These are phyloP conservation scores for Pristionchus arcanus DNA, from an alignment of 2,888 invertebrate species.

Conservation along the genomic window DNA sequence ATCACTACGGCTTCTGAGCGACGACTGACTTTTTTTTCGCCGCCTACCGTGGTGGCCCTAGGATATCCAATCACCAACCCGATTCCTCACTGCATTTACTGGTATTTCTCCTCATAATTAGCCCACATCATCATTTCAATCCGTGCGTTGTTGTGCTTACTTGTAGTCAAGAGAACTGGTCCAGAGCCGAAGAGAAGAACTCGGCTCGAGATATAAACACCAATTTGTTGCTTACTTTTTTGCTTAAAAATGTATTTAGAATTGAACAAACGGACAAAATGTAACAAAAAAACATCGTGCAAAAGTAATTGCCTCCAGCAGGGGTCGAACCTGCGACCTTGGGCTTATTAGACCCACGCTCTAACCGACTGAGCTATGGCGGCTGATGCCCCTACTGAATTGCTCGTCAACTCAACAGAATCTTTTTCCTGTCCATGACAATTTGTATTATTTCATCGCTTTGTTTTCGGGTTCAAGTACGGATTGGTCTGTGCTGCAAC, in stretches of 20 bases:
- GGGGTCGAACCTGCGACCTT: constrained; percentile 64
- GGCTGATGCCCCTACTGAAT: neutral
- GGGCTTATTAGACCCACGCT: constrained; percentile 64
- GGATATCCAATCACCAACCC: constrained; percentile 45
- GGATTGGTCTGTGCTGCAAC: neutral
- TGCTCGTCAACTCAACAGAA: neutral
- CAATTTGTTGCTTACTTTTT: neutral
- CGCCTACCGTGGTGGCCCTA: neutral
- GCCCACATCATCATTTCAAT: neutral
- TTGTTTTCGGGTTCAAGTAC: neutral
- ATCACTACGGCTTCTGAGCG: constrained; percentile 44
- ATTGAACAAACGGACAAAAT: neutral
- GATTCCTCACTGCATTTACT: constrained; percentile 23
- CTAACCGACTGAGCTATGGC: constrained; percentile 63
- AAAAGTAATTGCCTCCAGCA: constrained; percentile 56
- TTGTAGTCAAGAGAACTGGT: constrained; percentile 49
- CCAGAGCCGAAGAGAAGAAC: neutral
- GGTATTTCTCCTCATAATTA: constrained; percentile 40
- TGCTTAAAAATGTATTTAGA: neutral
- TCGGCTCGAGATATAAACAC: constrained; percentile 3
- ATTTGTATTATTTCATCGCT: neutral
- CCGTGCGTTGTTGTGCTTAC: neutral
- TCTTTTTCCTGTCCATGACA: neutral
- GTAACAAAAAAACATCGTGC: neutral
- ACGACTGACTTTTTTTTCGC: constrained; percentile 8